These are phyloP conservation scores for Microctonus hyperodae DNA, from an alignment of 2,888 invertebrate species.

Conservation along the genomic window DNA sequence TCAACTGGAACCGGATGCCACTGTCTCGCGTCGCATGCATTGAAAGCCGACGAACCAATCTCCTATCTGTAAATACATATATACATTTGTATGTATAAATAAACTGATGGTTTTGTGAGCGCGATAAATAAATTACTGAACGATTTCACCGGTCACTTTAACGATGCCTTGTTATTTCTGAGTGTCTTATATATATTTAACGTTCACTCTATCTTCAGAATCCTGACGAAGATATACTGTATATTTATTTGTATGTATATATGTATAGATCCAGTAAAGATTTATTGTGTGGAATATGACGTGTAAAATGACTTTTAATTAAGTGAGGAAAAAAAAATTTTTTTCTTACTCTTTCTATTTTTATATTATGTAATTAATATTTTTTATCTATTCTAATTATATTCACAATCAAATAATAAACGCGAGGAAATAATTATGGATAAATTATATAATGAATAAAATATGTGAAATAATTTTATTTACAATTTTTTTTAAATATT, in stretches of 20 bases:
- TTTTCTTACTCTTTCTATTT: no score
- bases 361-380: no score
- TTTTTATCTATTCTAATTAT: not conserved
- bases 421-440: not conserved
- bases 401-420: no score
- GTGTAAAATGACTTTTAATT: not conserved
- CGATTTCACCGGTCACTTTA: constrained; percentile 39
- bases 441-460: not conserved
- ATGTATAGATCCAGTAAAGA: not conserved
- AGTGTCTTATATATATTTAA: not conserved
- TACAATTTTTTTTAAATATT: not conserved
- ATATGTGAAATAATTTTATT: not conserved
- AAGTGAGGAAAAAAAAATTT: not conserved
- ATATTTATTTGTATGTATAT: not conserved
- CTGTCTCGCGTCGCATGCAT: constrained; percentile 17
- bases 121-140: constrained; percentile 51
- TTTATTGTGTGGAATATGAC: not conserved
- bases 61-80: constrained; percentile 5
- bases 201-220: constrained; percentile 1
- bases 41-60: constrained; percentile 2
- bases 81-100: not conserved
- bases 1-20: constrained; percentile 47
- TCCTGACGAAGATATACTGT: not conserved
- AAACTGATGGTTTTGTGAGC: constrained; percentile 36
- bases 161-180: constrained; percentile 35